A percentile compares a stretch with the other conserved stretches of the same genome.
These are phyloP conservation scores for Eurystomus glaucurus DNA, from an alignment of 2,797 vertebrate species.

Conservation along the genomic window DNA sequence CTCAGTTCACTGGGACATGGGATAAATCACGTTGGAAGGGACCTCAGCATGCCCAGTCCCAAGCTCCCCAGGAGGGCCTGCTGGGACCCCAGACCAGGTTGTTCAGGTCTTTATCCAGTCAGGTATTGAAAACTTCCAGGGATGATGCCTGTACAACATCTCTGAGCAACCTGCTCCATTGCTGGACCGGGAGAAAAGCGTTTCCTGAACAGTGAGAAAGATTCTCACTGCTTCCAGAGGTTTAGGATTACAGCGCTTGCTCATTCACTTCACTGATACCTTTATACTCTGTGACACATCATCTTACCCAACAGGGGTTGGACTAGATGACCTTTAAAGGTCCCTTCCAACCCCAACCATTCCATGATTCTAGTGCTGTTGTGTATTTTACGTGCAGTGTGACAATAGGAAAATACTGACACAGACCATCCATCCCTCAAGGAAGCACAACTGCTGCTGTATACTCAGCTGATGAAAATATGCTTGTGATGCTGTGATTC, in stretches of 20 bases:
- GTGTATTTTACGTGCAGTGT: background rate
- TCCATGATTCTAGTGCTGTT: background rate
- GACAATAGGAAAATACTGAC: fast-evolving
- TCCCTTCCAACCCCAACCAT: too few relatives aligned
- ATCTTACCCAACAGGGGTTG: too few relatives aligned
- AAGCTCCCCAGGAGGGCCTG: background rate
- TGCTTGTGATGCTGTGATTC: fast-evolving
- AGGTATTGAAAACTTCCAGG: background rate
- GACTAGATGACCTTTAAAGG: too few relatives aligned
- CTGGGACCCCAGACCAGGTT: background rate
- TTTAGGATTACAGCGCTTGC: background rate
- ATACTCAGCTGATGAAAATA: background rate
- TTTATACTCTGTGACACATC: background rate
- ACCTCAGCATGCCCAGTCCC: background rate
- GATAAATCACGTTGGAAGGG: background rate
- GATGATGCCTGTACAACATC: background rate
- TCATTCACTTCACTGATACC: background rate
- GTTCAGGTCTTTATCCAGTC: background rate
- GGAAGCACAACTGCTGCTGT: background rate
- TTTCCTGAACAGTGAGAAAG: background rate
- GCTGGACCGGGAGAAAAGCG: background rate
- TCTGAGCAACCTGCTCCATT: background rate
- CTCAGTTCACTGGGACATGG: fast-evolving
- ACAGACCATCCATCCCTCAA: background rate
- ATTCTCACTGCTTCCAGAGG: background rate